Base-by-base conservation (phyloP, 2,888 invertebrate genomes). In the Proisotoma minuta region DNA sequence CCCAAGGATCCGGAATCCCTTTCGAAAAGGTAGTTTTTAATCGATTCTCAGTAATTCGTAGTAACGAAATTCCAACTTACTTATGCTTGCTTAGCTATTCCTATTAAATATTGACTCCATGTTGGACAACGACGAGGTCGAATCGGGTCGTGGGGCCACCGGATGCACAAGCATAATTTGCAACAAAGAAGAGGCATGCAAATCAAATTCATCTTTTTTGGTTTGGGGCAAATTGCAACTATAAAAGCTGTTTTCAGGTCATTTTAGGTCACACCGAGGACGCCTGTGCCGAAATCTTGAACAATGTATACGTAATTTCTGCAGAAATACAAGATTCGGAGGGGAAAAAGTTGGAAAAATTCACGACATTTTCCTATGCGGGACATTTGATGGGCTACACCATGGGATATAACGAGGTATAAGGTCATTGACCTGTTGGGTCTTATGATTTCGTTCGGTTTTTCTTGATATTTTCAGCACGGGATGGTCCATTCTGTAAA, bases 341-440 rank as follows among this genome's bases (percentile, higher is more conserved):
- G 18, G 66, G 63, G 20, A 56, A 39, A 12, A 24, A 51, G 10
- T 22, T 70, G 73, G 92, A 93, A 78, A 84, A 84, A 65, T 92
- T 91, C 75, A 84, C 87, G 15, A 90, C 91, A 0, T 80, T 91
- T 1, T 89, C 90, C 77, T 93, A 92, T 77, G 90, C 92, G 0
- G 93, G 92, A 1, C 86, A 88, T 72, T 78, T 93, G 75, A 91
- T 91, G 0, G 93, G 93, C 0, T 92, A 91, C 76, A 91, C 91
- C 3, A 92, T 91, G 89, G 89, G 86, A 60, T 90, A 85, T 79
- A 93, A 92, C 75, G 84, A 86, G n/a, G n/a, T n/a, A n/a, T n/a
- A n/a, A n/a, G n/a, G n/a, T n/a, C n/a, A n/a, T n/a, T n/a, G n/a
- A n/a, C n/a, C n/a, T n/a, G n/a, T n/a, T n/a, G n/a, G n/a, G n/a